phyloP scores from a whole-genome alignment of 2,888 invertebrate species.

The Emmelina monodactyla region DNA sequence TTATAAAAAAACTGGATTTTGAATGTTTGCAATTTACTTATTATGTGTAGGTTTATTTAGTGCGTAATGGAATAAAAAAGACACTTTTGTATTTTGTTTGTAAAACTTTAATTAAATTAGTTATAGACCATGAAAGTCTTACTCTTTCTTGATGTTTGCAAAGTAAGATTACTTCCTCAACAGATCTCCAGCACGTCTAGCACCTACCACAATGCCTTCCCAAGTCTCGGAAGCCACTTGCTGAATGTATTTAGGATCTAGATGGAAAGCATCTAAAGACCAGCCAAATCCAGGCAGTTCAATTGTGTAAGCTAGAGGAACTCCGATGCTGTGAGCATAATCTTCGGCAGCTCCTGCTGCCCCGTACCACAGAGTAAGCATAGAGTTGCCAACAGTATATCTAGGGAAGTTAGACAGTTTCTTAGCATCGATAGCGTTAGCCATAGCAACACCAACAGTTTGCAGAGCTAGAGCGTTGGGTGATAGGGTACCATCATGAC shows the following conservation, averaged over 20 bases:
- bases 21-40: too few relatives aligned
- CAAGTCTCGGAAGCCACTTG: constrained; percentile 68
- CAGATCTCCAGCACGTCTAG: constrained; percentile 30
- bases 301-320: constrained; percentile 68
- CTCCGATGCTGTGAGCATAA: constrained; percentile 65
- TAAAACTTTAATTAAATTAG: too few relatives aligned
- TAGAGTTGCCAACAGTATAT: not conserved
- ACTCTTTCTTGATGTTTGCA: too few relatives aligned
- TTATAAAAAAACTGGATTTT: too few relatives aligned
- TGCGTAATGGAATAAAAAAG: too few relatives aligned
- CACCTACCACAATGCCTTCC: constrained; percentile 60
- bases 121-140: too few relatives aligned
- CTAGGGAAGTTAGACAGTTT: not conserved
- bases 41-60: too few relatives aligned
- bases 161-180: too few relatives aligned
- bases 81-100: too few relatives aligned
- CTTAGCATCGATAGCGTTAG: constrained; percentile 31
- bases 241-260: constrained; percentile 60
- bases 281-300: constrained; percentile 68
- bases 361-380: constrained; percentile 54
- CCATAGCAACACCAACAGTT: constrained; percentile 42
- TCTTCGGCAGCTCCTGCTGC: constrained; percentile 73
- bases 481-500: constrained; percentile 61
- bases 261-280: constrained; percentile 59
- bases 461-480: constrained; percentile 50